Evolutionary conservation across 2,888 invertebrate species (phyloP), one percentile per base, ranked within the genome.

Genomic region (Horisme vitalbata): DNA sequence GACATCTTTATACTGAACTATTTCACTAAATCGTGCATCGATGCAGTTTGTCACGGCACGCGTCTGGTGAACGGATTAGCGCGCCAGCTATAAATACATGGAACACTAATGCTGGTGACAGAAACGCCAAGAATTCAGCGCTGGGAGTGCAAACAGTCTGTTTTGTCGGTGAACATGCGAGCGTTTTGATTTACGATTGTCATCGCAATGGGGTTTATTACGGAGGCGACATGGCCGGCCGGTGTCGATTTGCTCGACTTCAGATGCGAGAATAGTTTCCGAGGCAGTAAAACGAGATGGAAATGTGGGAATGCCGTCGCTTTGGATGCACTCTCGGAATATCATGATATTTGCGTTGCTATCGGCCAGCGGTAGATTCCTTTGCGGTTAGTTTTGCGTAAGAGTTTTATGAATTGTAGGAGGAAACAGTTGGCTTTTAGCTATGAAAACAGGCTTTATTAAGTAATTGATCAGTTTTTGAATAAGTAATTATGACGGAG

Each of bases 21-120:
- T 59, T 59, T 57, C 50, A 48, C 50, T 52, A 49, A 54, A 52
- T 54, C 48, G 49, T 45, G 52, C 56, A 61, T 50, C 52, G 54
- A 46, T 3, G 50, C 36, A 55, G 45, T 68, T 55, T 55, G 58
- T 70, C 66, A 62, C 60, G 24, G 58, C 57, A n/a, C n/a, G 61
- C 65, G 31, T 65, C 59, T 48, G 52, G 53, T 54, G 44, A 63
- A 44, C 52, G 65, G 66, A 66, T 68, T 70, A 69, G 64, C 54
- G 26, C 63, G 56, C 61, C 60, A 60, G 62, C 75, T 72, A 80
- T 81, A 81, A 80, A 81, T 80, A 79, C 66, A 51, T 54, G 48
- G 50, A 47, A 53, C 57, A 52, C 63, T 76, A 76, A 79, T 75
- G 71, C 72, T 52, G 53, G 59, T 68, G 78, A 74, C 73, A 67